Base-by-base conservation (phyloP, 2,888 invertebrate genomes). In the Drosophila prostipennis region DNA sequence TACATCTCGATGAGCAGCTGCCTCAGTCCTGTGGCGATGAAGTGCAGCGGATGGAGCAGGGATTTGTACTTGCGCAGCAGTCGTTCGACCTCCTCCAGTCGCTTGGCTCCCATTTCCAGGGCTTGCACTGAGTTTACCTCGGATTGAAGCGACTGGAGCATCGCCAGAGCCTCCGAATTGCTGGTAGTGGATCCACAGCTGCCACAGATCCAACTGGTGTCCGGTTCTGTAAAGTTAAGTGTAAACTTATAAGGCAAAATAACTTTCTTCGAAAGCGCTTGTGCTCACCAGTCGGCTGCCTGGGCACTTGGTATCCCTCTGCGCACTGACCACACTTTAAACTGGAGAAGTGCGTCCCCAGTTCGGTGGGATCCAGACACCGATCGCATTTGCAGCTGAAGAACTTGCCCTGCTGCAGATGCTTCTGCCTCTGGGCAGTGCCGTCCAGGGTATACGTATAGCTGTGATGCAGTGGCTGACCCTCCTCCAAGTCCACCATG, bases 291-390 rank as follows among this genome's bases (percentile, higher is more conserved):
- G 95, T 91, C 32, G 96, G 94, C 91, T 95, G 93, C 54, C 93
- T 92, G 5, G 95, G 93, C 67, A 95, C 75, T 51, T 96, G 93
- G 52, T 95, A 91, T 0, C 96, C 96, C 75, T 95, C 94, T 73
- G 95, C 95, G 85, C 96, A 96, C 90, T 95, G 95, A 78, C 93
- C 94, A 86, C 97, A 97, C 89, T 96, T 96, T 2, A 97, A 91
- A 0, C 96, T 86, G 76, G 96, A 96, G 88, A 96, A 93, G 87
- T 96, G 94, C 0, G 97, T 96, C 8, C 95, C 96, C 48, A 97
- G 91, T 89, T 97, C 97, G 0, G 95, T 95, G 10, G 96, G 96
- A 91, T 97, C 97, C 1, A 93, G 92, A 89, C 97, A 97, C 55
- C 97, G 93, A 3, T 92, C 85, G 80, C 97, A 97, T 34, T 93